Conservation (phyloP, 2,113 vertebrate species). For the Hemibates koningsi region DNA sequence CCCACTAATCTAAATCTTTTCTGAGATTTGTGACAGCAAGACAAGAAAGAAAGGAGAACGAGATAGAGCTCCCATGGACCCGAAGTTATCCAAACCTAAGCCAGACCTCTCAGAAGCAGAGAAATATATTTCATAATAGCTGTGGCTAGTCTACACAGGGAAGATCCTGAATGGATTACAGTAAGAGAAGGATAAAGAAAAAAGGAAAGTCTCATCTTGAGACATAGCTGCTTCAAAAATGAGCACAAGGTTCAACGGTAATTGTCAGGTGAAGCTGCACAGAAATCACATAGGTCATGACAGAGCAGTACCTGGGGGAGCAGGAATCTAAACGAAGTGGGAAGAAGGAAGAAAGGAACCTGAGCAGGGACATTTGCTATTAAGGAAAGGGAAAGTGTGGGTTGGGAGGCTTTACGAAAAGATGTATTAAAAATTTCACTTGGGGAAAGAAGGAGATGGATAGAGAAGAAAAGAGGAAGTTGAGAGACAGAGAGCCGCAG, state of each 20-base stretch:
- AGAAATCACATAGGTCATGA: not conserved
- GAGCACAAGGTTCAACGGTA: not conserved
- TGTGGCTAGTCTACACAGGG: not conserved
- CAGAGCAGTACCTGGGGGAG: not conserved
- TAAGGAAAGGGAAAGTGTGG: not conserved
- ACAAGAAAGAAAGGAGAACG: not conserved
- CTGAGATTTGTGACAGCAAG: slow-evolving; percentile 16
- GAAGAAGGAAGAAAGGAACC: not conserved
- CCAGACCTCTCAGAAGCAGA: not conserved
- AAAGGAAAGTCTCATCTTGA: not conserved
- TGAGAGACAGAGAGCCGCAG: not conserved
- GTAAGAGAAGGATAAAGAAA: not conserved
- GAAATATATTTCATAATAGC: not conserved
- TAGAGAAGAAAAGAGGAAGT: not conserved
- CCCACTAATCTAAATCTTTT: not conserved
- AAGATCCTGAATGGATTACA: not conserved
- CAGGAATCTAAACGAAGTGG: not conserved
- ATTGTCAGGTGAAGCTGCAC: not conserved
- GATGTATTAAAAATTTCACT: not conserved
- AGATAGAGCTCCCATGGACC: not conserved
- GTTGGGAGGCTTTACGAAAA: not conserved
- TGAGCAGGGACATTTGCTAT: not conserved
- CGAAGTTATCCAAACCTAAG: not conserved
- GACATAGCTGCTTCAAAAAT: not conserved
- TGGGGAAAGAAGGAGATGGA: not conserved